Base-by-base conservation (phyloP, 2,113 vertebrate genomes). In the Athene cunicularia region DNA sequence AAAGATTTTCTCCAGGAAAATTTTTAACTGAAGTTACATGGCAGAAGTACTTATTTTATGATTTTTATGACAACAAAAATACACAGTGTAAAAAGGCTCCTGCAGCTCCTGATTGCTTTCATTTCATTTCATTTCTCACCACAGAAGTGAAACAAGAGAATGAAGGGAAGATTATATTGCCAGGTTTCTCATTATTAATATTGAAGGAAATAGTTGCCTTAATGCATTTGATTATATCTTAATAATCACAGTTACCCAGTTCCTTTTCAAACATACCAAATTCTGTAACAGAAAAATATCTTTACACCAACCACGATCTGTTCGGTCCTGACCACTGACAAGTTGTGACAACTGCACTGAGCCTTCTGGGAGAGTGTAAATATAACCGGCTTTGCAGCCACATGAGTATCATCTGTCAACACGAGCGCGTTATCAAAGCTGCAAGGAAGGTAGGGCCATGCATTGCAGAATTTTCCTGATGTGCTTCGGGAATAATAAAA, bases 341-440 rank as follows among this genome's bases (percentile, higher is more conserved):
- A 95, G 91, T 75, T 93, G 94, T 91, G 91, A 97, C 97, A 97
- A 95, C 96, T 95, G 95, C 93, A 92, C 72, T 1, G 23, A 93
- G 86, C 90, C 93, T 96, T 41, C 83, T 64, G 86, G 93, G 96
- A 91, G 49, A 56, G 91, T 70, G 94, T 81, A 97, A 95, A 96
- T 96, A 95, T 43, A 97, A 77, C 93, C 5, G 14, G 84, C 87
- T 95, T 71, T 80, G 86, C 91, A 90, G 22, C 83, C 86, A 28
- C 5, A 14, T 90, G 94, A 66, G 74, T n/a, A 55, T 94, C 91
- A 85, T 45, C 94, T 96, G 91, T 93, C 91, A 32, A 30, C 70
- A 71, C 3, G 1, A 19, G 49, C 33, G 92, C 3, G 2, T 24
- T 37, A 37, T 30, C 86, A 64, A 66, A 56, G 76, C 89, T 30